These are phyloP conservation scores for Gymnoscelis rufifasciata DNA, from an alignment of 2,888 invertebrate species.

Conservation along the genomic window DNA sequence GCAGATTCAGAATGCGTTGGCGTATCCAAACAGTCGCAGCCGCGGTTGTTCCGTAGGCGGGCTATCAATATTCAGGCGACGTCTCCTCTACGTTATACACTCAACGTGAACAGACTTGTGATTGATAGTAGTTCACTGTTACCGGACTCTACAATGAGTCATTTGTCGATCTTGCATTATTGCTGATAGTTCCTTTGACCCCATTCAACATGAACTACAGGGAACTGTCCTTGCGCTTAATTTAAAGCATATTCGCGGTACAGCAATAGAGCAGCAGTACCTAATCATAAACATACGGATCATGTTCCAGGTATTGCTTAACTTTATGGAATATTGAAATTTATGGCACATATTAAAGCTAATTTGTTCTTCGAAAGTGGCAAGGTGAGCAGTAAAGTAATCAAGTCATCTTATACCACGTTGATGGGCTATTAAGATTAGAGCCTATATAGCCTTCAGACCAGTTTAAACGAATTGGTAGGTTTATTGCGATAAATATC, in stretches of 20 bases:
- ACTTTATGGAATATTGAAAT: constrained; percentile 16
- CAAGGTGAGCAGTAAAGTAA: constrained; percentile 25
- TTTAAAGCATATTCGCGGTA: constrained; percentile 62
- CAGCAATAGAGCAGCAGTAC: constrained; percentile 46
- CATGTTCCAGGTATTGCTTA: constrained; percentile 20
- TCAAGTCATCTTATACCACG: constrained; percentile 29
- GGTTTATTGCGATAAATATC: not conserved
- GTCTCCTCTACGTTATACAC: constrained; percentile 54
- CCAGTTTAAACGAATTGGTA: not conserved
- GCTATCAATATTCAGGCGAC: constrained; percentile 59
- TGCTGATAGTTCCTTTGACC: constrained; percentile 69
- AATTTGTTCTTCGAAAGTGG: constrained; percentile 18
- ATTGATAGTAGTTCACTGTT: constrained; percentile 55
- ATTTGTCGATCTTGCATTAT: constrained; percentile 58
- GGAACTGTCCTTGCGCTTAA: constrained; percentile 66
- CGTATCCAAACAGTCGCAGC: constrained; percentile 43
- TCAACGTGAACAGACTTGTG: constrained; percentile 56
- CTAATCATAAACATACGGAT: constrained; percentile 34
- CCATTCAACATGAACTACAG: constrained; percentile 61
- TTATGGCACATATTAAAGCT: constrained; percentile 15
- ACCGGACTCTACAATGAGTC: constrained; percentile 68
- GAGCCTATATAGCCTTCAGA: constrained; percentile 5
- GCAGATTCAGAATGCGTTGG: constrained; percentile 45
- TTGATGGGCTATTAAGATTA: constrained; percentile 38
- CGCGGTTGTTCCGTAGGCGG: constrained; percentile 56